Evolutionary conservation across 2,797 vertebrate species (phyloP), one percentile per base, ranked within the genome.

Genomic region (Halcyon smyrnensis): DNA sequence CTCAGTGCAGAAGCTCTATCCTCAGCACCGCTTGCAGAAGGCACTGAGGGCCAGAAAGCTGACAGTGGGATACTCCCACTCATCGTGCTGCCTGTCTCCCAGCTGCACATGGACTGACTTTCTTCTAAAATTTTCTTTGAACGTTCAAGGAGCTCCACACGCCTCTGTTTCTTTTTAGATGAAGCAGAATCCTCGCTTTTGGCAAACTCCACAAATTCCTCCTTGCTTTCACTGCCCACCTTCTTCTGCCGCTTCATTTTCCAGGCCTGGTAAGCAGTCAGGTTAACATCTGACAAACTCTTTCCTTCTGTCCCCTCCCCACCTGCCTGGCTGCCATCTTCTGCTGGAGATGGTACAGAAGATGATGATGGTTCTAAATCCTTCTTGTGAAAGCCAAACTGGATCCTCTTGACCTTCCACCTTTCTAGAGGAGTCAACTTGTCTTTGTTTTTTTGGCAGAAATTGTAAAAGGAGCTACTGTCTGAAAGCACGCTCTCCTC

Each of bases 381-480:
- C 80, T 98, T 99, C 96, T 98, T 99, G 96, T 99, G 99, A 98
- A 99, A 99, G 25, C 99, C 99, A 64, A 99, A 99, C 74, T 99
- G 99, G 96, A 99, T 99, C 82, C 99, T 98, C 94, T 99, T 99
- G 87, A 99, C 50, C 63, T 98, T 99, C 99, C 99, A 99, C 41
- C 99, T 98, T 93, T 99, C 99, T 89, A 99, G 90, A 51, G 99
- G 98, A 1, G 98, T 99, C 97, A 99, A 97, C 50, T 98, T 99
- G 57, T 99, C 99, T 97, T 99, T 99, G 96, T 99, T 99, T 85
- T 98, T 99, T 94, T 99, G 98, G 97, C 99, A 99, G 94, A 99
- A 99, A 96, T 99, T 99, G 89, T 99, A 99, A 98, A 99, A 98
- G 51, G 99, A 99, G 90, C 98, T 98, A 64, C 98, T 97, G 85